Evolutionary conservation across 1,140 invertebrate genomes (phyloP).

Genomic region (Lamellibrachia luymesi): DNA sequence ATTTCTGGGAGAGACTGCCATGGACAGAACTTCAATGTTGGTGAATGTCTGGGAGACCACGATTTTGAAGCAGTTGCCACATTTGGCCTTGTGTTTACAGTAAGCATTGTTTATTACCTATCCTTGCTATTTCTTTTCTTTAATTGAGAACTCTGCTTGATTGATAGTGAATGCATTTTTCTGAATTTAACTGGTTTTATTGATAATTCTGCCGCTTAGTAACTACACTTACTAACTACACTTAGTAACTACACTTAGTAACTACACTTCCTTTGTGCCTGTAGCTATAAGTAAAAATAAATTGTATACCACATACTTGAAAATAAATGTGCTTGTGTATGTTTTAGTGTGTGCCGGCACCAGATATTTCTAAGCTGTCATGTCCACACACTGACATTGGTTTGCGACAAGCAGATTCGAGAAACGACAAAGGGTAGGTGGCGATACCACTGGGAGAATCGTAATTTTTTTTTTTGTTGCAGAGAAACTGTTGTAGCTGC

Average conservation of each 20-base stretch:
- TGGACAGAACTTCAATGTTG: constrained; percentile 80
- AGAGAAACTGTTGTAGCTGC: no score
- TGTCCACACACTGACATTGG: constrained; percentile 65
- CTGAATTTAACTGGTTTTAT: no score
- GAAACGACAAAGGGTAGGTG: not conserved
- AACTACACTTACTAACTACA: no score
- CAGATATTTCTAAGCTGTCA: constrained; percentile 68
- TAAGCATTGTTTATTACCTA: not conserved
- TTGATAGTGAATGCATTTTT: no score
- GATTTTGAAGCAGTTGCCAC: not conserved
- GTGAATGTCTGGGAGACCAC: constrained; percentile 57
- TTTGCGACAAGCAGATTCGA: not conserved
- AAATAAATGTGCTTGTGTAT: not conserved
- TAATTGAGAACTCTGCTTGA: no score
- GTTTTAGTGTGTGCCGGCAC: constrained; percentile 57
- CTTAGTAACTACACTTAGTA: not conserved
- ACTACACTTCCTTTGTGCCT: not conserved
- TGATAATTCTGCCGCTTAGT: not conserved
- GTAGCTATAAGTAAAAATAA: not conserved
- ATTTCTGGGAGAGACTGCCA: constrained; percentile 74
- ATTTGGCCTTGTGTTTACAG: not conserved
- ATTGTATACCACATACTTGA: not conserved
- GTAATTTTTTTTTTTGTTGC: not conserved
- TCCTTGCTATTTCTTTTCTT: no score
- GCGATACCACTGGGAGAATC: not conserved